Evolutionary conservation across 1,140 invertebrate genomes (phyloP).

Genomic region (Homalodisca vitripennis): DNA sequence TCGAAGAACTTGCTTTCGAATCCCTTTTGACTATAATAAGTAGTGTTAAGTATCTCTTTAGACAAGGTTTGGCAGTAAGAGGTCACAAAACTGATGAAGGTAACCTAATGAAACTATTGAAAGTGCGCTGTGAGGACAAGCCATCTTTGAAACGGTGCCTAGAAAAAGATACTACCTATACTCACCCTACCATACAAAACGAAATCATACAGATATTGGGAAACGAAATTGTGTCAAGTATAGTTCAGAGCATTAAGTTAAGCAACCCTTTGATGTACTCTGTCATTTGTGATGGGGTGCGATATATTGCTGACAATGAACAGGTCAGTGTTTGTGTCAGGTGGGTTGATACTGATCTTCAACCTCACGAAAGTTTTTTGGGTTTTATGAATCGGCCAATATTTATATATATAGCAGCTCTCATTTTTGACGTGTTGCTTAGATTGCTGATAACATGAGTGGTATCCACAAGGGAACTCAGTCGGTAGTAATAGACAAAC

Average conservation of each 20-base stretch:
- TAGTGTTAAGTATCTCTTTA: not conserved
- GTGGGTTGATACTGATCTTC: not conserved
- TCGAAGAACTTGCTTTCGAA: not conserved
- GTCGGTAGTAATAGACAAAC: not conserved
- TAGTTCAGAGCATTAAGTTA: not conserved
- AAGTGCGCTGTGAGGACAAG: not conserved
- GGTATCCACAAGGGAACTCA: conserved; percentile 8
- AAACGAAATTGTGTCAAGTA: not conserved
- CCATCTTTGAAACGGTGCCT: not conserved
- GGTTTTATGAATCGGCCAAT: not conserved
- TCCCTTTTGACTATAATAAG: not conserved
- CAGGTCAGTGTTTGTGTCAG: not conserved
- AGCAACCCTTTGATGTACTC: not conserved
- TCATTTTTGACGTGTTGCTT: not conserved
- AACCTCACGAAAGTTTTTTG: not conserved
- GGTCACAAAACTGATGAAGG: not conserved
- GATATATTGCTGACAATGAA: not conserved
- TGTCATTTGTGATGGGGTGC: not conserved
- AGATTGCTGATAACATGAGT: conserved; percentile 1
- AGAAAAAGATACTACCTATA: not conserved
- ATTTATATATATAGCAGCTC: not conserved
- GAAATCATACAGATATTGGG: not conserved
- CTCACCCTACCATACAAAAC: conserved; percentile 1
- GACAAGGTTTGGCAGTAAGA: not conserved
- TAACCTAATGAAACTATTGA: not conserved